Evolutionary conservation across 2,113 vertebrate species (phyloP), one percentile per base, ranked within the genome.

Genomic region (Steatornis caripensis): DNA sequence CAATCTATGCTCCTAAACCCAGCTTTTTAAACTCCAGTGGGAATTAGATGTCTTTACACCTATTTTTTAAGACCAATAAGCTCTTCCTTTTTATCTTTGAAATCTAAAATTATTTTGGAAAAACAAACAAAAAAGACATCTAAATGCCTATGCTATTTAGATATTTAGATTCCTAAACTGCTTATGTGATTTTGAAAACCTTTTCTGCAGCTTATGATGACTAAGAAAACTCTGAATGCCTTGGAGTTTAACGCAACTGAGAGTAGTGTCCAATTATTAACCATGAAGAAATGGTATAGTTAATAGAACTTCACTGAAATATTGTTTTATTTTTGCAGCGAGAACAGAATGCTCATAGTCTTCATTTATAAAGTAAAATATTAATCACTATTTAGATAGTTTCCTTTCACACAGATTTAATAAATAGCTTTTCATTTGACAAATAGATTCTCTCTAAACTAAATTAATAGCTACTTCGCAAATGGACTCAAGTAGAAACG

Each of bases 91-190:
- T 71, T 48, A 60, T 34, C 41, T 75, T 65, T 49, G 43, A 22
- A 16, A 58, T 49, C 15, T 51, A 78, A 49, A 77, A 69, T 58
- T 53, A 29, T 39, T 92, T 51, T 12, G 3, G 3, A 3, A 23
- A 13, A 0, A 2, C n/a, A n/a, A n/a, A n/a, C n/a, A n/a, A 34
- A 49, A 58, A 32, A 15, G 1, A 6, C 5, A 4, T 53, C 32
- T 49, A 30, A 29, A 72, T 21, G 5, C 0, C 7, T 36, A 7
- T 29, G 13, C 37, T 46, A 54, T 51, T 75, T 60, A 48, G 9
- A 51, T 32, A 53, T 12, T 69, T 39, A 46, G 29, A 36, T 62
- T 60, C n/a, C 46, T 30, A 39, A 62, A 46, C 7, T 24, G 4
- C 8, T 54, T 11, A 15, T 13, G 17, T 39, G 45, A 48, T 48